A percentile compares a stretch with the other conserved stretches of the same genome.
phyloP scores from a whole-genome alignment of 2,797 vertebrate species.

The Cirrhinus mrigala region DNA sequence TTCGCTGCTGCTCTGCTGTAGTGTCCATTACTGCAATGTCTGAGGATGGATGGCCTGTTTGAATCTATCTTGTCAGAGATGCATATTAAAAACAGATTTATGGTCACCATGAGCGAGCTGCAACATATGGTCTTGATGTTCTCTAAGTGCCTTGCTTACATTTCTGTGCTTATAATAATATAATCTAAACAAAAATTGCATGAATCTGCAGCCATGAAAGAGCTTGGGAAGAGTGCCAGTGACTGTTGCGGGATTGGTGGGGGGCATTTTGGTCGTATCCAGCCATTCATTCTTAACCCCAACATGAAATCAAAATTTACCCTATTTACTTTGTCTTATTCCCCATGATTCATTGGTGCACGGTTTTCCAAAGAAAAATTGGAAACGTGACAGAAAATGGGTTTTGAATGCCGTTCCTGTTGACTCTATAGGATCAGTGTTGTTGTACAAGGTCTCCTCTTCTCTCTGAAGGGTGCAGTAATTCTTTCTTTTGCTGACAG shows the following conservation, averaged over 20 bases:
- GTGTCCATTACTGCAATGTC: slow-evolving; percentile 31
- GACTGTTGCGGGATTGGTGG: not conserved
- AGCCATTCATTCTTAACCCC: slow-evolving; percentile 17
- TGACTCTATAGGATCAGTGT: slow-evolving; percentile 7
- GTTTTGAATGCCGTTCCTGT: not conserved
- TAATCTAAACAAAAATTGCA: slow-evolving; percentile 11
- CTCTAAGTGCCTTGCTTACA: slow-evolving; percentile 34
- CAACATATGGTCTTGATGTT: slow-evolving; percentile 32
- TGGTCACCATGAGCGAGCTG: not conserved
- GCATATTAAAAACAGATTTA: slow-evolving; percentile 26
- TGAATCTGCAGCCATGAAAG: slow-evolving; percentile 16
- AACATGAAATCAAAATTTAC: slow-evolving; percentile 24
- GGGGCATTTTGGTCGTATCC: not conserved
- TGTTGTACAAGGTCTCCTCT: not conserved
- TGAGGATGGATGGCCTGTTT: slow-evolving; percentile 20
- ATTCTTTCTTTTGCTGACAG: slow-evolving; percentile 71
- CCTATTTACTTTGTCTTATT: not conserved
- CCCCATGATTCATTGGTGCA: not conserved
- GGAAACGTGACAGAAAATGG: not conserved
- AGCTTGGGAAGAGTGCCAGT: slow-evolving; percentile 8
- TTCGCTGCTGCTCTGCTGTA: slow-evolving; percentile 20
- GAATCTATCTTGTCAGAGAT: slow-evolving; percentile 13
- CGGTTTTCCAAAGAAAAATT: slow-evolving; percentile 1
- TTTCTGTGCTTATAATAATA: slow-evolving; percentile 3
- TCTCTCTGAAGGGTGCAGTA: slow-evolving; percentile 45